Evolutionary conservation across 2,113 vertebrate genomes (phyloP), one percentile per base, ranked within the genome.

Genomic region (Pelobates fuscus): DNA sequence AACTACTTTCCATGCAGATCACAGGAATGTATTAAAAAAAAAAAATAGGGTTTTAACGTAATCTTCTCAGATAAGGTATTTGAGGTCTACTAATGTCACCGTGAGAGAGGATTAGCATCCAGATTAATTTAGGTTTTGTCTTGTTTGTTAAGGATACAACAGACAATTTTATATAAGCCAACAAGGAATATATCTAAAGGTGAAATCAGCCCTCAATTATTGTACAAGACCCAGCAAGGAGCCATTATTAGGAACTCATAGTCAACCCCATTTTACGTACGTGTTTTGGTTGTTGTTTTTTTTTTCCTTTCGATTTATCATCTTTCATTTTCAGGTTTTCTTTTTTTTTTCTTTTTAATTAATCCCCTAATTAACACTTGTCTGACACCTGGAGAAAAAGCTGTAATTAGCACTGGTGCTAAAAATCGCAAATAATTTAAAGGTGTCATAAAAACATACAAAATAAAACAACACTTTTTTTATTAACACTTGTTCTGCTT

Each of bases 81-180:
- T 20, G 24, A 75, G 72, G 72, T 67, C 72, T 75, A 37, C 71
- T 75, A 75, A 75, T 75, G 72, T 75, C 72, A 75, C 72, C 46
- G 63, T 59, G 63, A 75, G 72, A 75, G 52, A 49, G 72, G 72
- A 75, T 67, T 75, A 75, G 54, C 63, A 57, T 30, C 24, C 52
- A 58, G 72, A 67, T 67, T 59, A 58, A 67, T 67, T 67, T 59
- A 75, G 72, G 52, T 74, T 65, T 66, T 74, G 49, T 74, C 49
- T 74, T 58, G 29, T 75, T 67, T 67, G 54, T 75, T 67, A 67
- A 20, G 54, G 52, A 49, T 59, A 67, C 63, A 67, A 67, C 65
- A 64, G 32, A 67, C 59, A 57, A 17, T 54, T 37, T 66, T 46
- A 44, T 37, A 44, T 44, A 67, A n/a, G 32, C 17, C n/a, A 59